A percentile compares a stretch with the other conserved stretches of the same genome.
Evolutionary conservation across 1,140 invertebrate species (phyloP).

Genomic region (Lithobius niger): DNA sequence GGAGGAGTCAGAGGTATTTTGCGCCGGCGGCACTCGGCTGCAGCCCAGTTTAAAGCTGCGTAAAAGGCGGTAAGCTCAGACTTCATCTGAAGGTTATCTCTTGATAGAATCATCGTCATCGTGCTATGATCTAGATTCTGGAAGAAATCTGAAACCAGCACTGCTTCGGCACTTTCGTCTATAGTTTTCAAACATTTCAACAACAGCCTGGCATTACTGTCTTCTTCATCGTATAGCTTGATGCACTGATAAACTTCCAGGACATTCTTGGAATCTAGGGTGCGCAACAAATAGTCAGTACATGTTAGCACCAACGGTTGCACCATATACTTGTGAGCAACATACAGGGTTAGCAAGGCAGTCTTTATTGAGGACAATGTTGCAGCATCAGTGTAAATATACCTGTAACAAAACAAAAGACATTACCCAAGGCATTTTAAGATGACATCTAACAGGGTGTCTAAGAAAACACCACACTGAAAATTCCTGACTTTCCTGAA

Average conservation of each 20-base stretch:
- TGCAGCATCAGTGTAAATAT: conserved; percentile 45
- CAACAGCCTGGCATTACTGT: conserved; percentile 3
- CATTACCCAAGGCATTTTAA: too few relatives aligned
- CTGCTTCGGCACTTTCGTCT: conserved; percentile 43
- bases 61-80: conserved; percentile 20
- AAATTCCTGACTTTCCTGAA: too few relatives aligned
- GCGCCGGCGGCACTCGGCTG: conserved; percentile 44
- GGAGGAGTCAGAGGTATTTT: conserved; percentile 37
- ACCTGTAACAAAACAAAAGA: conserved; percentile 28
- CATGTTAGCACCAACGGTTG: conserved; percentile 44
- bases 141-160: conserved; percentile 47
- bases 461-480: too few relatives aligned
- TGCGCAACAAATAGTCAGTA: conserved; percentile 41
- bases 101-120: conserved; percentile 42
- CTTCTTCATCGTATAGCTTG: conserved; percentile 18
- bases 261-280: conserved; percentile 35
- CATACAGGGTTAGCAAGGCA: conserved; percentile 47
- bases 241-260: conserved; percentile 37
- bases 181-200: conserved; percentile 40
- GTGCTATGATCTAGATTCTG: conserved; percentile 48
- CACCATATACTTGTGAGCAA: conserved; percentile 51
- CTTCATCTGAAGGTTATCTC: conserved; percentile 32
- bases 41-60: conserved; percentile 43
- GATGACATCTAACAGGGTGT: too few relatives aligned
- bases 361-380: conserved; percentile 46